Percentiles rank a stretch among this genome's conserved stretches.
These are phyloP conservation scores for Drosophila truncata DNA, from an alignment of 1,140 invertebrate species.

Conservation along the genomic window DNA sequence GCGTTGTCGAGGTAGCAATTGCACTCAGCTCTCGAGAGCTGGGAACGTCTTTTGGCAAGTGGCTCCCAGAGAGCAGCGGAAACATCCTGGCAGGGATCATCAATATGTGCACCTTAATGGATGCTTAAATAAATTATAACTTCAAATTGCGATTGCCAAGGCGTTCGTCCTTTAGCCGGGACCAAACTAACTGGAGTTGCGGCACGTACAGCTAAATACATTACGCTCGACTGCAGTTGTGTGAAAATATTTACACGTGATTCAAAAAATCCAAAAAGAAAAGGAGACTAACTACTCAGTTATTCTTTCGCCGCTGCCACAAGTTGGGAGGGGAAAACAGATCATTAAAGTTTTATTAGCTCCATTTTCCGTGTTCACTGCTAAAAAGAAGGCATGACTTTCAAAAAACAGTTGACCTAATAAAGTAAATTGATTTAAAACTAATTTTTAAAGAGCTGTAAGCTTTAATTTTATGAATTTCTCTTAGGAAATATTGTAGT, in stretches of 20 bases:
- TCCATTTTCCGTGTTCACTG: constrained; percentile 34
- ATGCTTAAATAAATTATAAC: constrained; percentile 83
- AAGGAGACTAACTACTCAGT: constrained; percentile 37
- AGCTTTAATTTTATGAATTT: not conserved
- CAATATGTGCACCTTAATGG: constrained; percentile 82
- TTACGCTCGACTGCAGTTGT: constrained; percentile 74
- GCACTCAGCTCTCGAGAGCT: constrained; percentile 34
- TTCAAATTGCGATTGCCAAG: constrained; percentile 78
- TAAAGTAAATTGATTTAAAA: not conserved
- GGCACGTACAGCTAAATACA: constrained; percentile 80
- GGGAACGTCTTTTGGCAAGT: constrained; percentile 9
- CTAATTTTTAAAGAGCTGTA: not conserved
- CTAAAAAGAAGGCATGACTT: not conserved
- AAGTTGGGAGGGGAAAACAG: constrained; percentile 5
- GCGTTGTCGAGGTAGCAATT: constrained; percentile 53
- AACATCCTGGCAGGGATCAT: constrained; percentile 50
- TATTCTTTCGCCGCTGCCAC: constrained; percentile 24
- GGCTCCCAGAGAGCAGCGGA: not conserved
- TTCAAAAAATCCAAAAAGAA: constrained; percentile 33
- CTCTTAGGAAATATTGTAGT: not conserved
- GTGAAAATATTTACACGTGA: constrained; percentile 79
- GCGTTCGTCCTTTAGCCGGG: constrained; percentile 4
- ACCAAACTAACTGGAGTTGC: constrained; percentile 19
- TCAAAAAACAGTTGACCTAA: constrained; percentile 1
- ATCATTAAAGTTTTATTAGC: constrained; percentile 72